phyloP scores from a whole-genome alignment of 2,888 invertebrate genomes.

The Nycteola revayana region DNA sequence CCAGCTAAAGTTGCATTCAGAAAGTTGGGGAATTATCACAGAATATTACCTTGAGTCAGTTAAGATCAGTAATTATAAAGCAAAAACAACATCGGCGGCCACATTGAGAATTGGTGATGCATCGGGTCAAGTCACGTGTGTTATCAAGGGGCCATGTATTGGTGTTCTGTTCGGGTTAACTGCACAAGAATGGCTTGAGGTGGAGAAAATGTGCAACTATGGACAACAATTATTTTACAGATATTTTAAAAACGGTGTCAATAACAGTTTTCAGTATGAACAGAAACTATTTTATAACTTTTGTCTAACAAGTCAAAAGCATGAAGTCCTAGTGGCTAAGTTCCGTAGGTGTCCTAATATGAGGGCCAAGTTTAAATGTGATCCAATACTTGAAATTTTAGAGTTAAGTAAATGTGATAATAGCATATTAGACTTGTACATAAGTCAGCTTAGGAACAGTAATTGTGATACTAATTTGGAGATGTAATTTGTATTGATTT shows the following conservation, averaged over 20 bases:
- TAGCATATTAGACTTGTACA: slow-evolving; percentile 53
- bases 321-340: slow-evolving; percentile 53
- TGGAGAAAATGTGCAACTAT: slow-evolving; percentile 55
- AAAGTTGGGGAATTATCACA: slow-evolving; percentile 63
- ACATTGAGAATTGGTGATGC: slow-evolving; percentile 60
- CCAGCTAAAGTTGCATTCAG: slow-evolving; percentile 45
- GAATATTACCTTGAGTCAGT: slow-evolving; percentile 71
- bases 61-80: slow-evolving; percentile 54
- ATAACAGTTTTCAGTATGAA: slow-evolving; percentile 50
- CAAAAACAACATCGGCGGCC: slow-evolving; percentile 49
- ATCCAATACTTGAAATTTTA: slow-evolving; percentile 59
- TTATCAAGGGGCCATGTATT: slow-evolving; percentile 54
- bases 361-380: slow-evolving; percentile 57
- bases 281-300: slow-evolving; percentile 74
- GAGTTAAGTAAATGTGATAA: slow-evolving; percentile 55
- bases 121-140: slow-evolving; percentile 62
- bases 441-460: slow-evolving; percentile 34
- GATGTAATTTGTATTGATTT: too few species aligned
- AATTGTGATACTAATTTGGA: too few species aligned
- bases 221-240: slow-evolving; percentile 70
- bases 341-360: slow-evolving; percentile 57
- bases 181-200: slow-evolving; percentile 56
- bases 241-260: slow-evolving; percentile 67
- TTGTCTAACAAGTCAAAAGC: slow-evolving; percentile 58
- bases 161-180: slow-evolving; percentile 62